Evolutionary conservation across 1,140 invertebrate species (phyloP), one percentile per base, ranked within the genome.

Genomic region (Lepidurus couesii): DNA sequence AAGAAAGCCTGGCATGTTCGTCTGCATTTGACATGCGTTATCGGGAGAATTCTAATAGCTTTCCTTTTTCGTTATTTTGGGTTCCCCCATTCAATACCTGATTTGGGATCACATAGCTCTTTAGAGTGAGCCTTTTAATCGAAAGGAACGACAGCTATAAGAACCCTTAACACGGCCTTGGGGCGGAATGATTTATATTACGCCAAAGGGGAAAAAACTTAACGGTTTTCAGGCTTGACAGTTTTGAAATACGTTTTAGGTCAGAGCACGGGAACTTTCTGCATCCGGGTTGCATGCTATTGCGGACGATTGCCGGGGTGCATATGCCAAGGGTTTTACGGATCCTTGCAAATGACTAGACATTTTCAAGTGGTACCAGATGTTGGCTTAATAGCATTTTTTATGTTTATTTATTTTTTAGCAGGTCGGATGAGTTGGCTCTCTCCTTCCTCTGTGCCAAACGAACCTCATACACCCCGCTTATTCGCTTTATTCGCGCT

Each of bases 351-450:
- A 65, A 65, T 65, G 53, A 65, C 53, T 16, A 65, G 53, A 65
- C 53, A 65, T 13, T 65, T 21, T 65, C 53, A 65, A 65, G 53
- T 65, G 53, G 53, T 65, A 65, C 53, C 53, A 65, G 16, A 65
- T 65, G 53, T 21, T 13, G 21, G 21, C 53, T 65, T 21, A 1
- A 7, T 65, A 65, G 53, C 53, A 21, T 21, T 21, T 21, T 65
- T 65, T 21, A 16, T 65, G n/a, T 34, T 34, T 34, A 34, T 34
- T 34, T 34, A 34, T 34, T 34, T 34, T 34, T 34, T 3, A 34
- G 34, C 34, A 2, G 34, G 34, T 34, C 34, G 3, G 2, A 34
- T 3, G 13, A 16, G 53, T 65, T 65, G 53, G 16, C n/a, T n/a
- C 53, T n/a, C n/a, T 1, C 0, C 13, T 65, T 65, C 53, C 21